These are phyloP conservation scores for Nibea coibor DNA, from an alignment of 2,113 vertebrate species.

Conservation along the genomic window DNA sequence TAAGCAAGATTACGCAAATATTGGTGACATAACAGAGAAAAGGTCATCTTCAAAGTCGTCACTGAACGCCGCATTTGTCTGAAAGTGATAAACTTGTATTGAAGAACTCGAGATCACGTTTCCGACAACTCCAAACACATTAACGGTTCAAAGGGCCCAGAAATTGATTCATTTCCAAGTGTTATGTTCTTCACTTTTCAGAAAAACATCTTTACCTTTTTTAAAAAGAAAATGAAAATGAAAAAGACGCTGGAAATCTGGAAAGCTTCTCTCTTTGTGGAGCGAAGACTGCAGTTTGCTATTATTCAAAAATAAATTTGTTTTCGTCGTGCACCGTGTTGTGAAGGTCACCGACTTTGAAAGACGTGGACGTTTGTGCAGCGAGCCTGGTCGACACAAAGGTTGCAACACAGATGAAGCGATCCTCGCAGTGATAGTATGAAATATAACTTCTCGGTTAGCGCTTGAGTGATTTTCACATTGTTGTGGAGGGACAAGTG, in stretches of 20 bases:
- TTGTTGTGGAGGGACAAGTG: too few relatives aligned
- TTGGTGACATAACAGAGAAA: constrained; percentile 43
- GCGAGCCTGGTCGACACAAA: neutral
- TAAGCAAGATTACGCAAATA: constrained; percentile 65
- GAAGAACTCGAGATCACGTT: constrained; percentile 9
- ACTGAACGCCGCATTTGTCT: constrained; percentile 25
- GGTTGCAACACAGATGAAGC: neutral
- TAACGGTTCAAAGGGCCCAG: constrained; percentile 13
- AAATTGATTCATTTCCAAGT: neutral
- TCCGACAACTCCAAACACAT: constrained; percentile 1
- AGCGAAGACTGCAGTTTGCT: neutral
- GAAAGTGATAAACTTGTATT: constrained; percentile 13
- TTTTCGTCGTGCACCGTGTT: neutral
- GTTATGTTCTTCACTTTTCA: neutral
- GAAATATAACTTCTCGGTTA: neutral
- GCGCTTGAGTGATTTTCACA: too few relatives aligned
- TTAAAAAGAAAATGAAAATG: neutral
- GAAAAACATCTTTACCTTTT: neutral
- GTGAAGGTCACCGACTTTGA: neutral
- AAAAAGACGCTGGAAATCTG: neutral
- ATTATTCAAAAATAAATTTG: neutral
- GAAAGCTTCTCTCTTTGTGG: neutral
- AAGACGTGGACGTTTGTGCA: neutral
- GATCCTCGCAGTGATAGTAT: neutral
- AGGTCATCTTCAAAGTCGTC: constrained; percentile 46